Evolutionary conservation across 2,888 invertebrate species (phyloP), one percentile per base, ranked within the genome.

Genomic region (Drosophila infuscata): DNA sequence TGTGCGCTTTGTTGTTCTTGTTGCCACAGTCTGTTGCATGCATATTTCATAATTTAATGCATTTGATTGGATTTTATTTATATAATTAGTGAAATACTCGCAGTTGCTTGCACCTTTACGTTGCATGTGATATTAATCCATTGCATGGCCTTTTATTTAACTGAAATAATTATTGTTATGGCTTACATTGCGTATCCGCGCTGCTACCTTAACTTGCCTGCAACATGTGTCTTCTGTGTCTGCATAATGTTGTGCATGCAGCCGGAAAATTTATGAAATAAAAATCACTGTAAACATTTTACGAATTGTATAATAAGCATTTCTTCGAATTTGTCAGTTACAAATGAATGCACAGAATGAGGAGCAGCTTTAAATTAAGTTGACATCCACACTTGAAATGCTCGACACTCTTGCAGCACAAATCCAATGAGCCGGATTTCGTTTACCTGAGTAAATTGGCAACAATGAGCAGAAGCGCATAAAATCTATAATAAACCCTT

Each of bases 241-340:
- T 11, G 32, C 25, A 15, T 46, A 25, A 46, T 33, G 43, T 54
- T 73, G 74, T 59, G 63, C 78, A 75, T 9, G 56, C 56, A 68
- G 49, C 56, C 57, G 77, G 62, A 77, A 81, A 74, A 77, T 81
- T 66, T 77, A 77, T 76, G 58, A 76, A 79, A 63, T 61, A 20
- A 57, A 64, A 56, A 51, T 61, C 46, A 20, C 20, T 41, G 33
- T 29, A 52, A 30, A 74, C 49, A 49, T 43, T 62, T 48, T 49
- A 11, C 25, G 30, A 53, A 69, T 64, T 76, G 25, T 64, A 36
- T 65, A 64, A 52, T 57, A 51, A 57, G 43, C 20, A 38, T 38
- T 72, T 63, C 56, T 12, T 17, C 2, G 49, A 75, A 62, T 65
- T 70, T 46, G 32, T 30, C 74, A 67, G 48, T 33, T 32, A 25